Evolutionary conservation across 2,888 invertebrate species (phyloP), one percentile per base, ranked within the genome.

Genomic region (Pterobdella sp.): DNA sequence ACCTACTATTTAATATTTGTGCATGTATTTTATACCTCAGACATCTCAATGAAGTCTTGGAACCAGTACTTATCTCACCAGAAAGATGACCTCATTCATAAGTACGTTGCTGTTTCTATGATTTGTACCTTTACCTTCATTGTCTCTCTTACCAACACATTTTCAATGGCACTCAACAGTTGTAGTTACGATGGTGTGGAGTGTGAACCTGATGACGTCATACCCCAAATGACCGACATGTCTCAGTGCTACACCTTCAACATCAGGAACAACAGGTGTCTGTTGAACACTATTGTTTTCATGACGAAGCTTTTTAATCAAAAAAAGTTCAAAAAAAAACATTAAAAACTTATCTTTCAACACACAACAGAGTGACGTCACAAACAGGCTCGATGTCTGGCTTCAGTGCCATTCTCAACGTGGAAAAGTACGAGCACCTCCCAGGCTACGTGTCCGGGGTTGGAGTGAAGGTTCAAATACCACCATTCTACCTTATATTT

Each of bases 361-460:
- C 42, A 18, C 7, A 7, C 42, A 42, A 56, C 60, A 56, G 60
- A 22, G 60, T 56, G 14, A 56, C 60, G 26, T 4, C 60, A 26
- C 60, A 56, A 14, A 66, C 67, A 72, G 74, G 74, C 10, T 60
- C 74, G n/a, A 36, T 56, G 14, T 74, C 68, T 0, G 75, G 75
- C 32, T 35, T 71, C n/a, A 52, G 74, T 18, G 42, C 74, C 29
- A 60, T 75, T 1, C 56, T 75, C 56, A 75, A 75, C 35, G 69
- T 75, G 3, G 75, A 75, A 64, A 32, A 75, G 56, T 75, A 74
- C 42, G 72, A 75, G 49, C 75, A 75, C 52, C 70, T 74, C 0
- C 49, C 35, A 26, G 74, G 74, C 10, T 72, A 74, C 31, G 68
- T 72, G 18, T 66, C 74, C 22, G 75, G 74, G 2, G 74, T 74